Conservation (phyloP, 2,888 invertebrate genomes). For the Nomada flava region DNA sequence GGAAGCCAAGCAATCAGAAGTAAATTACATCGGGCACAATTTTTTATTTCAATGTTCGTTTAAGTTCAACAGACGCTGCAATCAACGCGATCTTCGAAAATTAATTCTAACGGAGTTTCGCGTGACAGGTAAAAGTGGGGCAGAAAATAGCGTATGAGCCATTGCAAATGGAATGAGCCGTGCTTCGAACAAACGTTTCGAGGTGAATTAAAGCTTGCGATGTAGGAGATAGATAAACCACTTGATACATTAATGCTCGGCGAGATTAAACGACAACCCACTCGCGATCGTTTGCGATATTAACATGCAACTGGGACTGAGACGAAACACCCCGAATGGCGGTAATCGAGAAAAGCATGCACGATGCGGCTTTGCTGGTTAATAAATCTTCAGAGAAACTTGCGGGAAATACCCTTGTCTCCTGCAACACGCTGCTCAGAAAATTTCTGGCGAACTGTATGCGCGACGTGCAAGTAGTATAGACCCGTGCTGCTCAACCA, state of each 20-base stretch:
- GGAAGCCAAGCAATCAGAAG: too few species aligned
- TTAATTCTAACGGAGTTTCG: too few species aligned
- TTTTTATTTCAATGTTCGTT: too few species aligned
- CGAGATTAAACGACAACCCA: background rate
- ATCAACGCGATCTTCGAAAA: too few species aligned
- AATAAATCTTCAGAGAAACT: conserved; percentile 30
- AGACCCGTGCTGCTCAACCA: background rate
- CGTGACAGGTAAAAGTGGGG: too few species aligned
- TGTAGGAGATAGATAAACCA: background rate
- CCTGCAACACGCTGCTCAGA: background rate
- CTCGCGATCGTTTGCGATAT: background rate
- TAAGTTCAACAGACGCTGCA: too few species aligned
- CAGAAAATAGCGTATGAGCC: too few species aligned
- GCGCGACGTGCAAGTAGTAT: conserved; percentile 6
- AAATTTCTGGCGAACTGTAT: conserved; percentile 8
- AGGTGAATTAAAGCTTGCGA: background rate
- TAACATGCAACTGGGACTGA: background rate
- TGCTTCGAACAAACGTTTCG: background rate
- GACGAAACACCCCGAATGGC: background rate
- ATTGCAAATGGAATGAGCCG: background rate
- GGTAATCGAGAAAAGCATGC: background rate
- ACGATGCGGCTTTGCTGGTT: background rate
- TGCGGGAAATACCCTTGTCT: background rate
- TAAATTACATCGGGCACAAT: too few species aligned
- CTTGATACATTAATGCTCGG: background rate